These are phyloP conservation scores for Neosalanx taihuensis DNA, from an alignment of 2,797 vertebrate genomes.

Conservation along the genomic window DNA sequence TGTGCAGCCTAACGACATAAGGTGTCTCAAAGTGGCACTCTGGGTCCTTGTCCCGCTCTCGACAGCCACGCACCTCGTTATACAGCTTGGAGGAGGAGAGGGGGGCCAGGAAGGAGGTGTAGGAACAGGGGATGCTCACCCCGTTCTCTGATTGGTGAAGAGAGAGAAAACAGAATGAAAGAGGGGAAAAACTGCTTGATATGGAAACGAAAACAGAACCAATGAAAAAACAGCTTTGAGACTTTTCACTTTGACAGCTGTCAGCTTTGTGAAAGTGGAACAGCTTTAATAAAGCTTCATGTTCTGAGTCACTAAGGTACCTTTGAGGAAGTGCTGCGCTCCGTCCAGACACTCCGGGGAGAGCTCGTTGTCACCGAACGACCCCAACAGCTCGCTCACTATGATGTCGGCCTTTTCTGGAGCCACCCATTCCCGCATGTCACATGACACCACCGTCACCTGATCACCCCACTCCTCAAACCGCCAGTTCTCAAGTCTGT, in stretches of 20 bases:
- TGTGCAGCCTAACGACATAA: constrained; percentile 90
- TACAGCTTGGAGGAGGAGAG: constrained; percentile 94
- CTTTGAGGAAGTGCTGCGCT: constrained; percentile 90
- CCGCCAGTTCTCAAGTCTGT: constrained; percentile 89
- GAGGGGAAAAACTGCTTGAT: neutral
- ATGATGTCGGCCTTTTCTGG: constrained; percentile 91
- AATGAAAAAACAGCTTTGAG: neutral
- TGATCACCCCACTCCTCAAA: constrained; percentile 96
- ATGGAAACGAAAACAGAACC: neutral
- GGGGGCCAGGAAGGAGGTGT: constrained; percentile 89
- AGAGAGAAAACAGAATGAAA: neutral
- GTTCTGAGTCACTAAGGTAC: constrained; percentile 46
- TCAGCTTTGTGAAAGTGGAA: no score
- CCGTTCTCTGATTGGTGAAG: constrained; percentile 73
- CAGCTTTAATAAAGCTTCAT: no score
- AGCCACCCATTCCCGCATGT: constrained; percentile 90
- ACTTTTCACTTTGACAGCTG: no score
- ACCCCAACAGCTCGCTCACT: constrained; percentile 90
- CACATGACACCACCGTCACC: constrained; percentile 87
- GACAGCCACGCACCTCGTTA: constrained; percentile 88
- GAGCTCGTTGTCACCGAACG: constrained; percentile 92
- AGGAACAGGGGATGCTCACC: constrained; percentile 87
- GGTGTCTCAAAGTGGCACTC: constrained; percentile 94
- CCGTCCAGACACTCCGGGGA: constrained; percentile 92
- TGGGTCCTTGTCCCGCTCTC: constrained; percentile 89